Conservation (phyloP, 2,797 vertebrate genomes). For the Coluber constrictor region DNA sequence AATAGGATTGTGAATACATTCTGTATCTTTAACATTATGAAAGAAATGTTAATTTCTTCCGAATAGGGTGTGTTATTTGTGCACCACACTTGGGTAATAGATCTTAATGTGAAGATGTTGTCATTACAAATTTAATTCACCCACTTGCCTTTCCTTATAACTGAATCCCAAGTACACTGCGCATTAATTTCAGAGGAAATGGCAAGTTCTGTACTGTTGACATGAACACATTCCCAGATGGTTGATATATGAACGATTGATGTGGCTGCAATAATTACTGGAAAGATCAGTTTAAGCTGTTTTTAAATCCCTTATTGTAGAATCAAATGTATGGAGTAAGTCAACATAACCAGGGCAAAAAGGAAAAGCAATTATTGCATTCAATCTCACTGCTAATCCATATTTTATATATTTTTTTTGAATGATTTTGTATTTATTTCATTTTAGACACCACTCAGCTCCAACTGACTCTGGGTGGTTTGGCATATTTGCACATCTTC, state of each 20-base stretch:
- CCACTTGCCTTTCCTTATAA: constrained; percentile 16
- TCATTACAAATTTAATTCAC: constrained; percentile 31
- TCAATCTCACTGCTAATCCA: not conserved
- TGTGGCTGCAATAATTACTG: constrained; percentile 13
- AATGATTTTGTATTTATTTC: not conserved
- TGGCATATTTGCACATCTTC: not conserved
- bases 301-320: constrained; percentile 21
- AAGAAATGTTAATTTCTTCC: constrained; percentile 7
- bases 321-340: not conserved
- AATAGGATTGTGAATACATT: not conserved
- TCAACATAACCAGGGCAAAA: not conserved
- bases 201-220: constrained; percentile 11
- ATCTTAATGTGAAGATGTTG: constrained; percentile 24
- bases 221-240: constrained; percentile 22
- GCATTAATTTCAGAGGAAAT: constrained; percentile 29
- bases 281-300: constrained; percentile 26
- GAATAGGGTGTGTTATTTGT: constrained; percentile 8
- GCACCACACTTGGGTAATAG: constrained; percentile 28
- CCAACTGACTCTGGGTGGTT: not conserved
- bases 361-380: not conserved
- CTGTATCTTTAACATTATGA: not conserved
- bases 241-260: constrained; percentile 20
- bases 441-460: not conserved
- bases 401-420: not conserved
- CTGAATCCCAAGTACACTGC: constrained; percentile 13